Evolutionary conservation across 1,140 invertebrate species (phyloP).

Genomic region (Apis florea): DNA sequence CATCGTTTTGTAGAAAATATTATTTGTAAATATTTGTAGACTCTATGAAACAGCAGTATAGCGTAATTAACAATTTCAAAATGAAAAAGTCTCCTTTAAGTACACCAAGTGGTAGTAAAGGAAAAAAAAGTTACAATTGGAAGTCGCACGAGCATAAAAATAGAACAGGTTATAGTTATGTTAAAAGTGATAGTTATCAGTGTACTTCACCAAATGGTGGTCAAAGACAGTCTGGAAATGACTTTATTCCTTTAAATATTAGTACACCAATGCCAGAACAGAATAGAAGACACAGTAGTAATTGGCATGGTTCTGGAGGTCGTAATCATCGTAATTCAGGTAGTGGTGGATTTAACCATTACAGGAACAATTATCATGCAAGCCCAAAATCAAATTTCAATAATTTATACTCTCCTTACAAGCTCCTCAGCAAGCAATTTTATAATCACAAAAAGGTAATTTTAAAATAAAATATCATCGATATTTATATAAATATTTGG

Average conservation of each 20-base stretch:
- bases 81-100: constrained; percentile 72
- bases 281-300: constrained; percentile 29
- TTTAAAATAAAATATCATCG: neutral
- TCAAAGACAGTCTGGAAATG: constrained; percentile 33
- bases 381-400: constrained; percentile 42
- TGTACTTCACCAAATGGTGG: constrained; percentile 29
- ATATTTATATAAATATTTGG: neutral
- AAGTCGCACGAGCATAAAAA: constrained; percentile 41
- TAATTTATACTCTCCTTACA: constrained; percentile 54
- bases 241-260: constrained; percentile 68
- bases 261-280: constrained; percentile 51
- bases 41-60: neutral
- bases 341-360: constrained; percentile 49
- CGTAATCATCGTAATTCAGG: constrained; percentile 42
- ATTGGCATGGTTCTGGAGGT: constrained; percentile 36
- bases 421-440: constrained; percentile 40
- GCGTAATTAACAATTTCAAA: constrained; percentile 3
- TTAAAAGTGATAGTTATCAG: constrained; percentile 36
- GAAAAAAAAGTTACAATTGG: constrained; percentile 44
- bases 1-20: constrained; percentile 23
- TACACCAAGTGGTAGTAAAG: constrained; percentile 51
- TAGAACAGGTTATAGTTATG: constrained; percentile 53
- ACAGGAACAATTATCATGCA: constrained; percentile 46
- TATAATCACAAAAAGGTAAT: constrained; percentile 55
- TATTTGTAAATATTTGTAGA: constrained; percentile 44